Evolutionary conservation across 2,888 invertebrate genomes (phyloP), one percentile per base, ranked within the genome.

Genomic region (Elysia crispata): DNA sequence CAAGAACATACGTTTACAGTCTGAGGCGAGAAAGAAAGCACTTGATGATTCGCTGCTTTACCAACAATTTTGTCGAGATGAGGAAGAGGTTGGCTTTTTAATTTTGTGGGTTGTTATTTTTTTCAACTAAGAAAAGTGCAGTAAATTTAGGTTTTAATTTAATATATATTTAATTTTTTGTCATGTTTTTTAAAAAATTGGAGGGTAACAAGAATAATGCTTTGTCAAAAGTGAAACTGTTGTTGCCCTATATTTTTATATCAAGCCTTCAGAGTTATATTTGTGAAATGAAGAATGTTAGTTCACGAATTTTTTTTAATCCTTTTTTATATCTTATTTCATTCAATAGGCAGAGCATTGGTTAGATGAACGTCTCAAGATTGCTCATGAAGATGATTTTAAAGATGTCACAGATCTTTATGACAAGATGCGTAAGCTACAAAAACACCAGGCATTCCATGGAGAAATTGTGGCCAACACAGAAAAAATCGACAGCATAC

Each of bases 21-120:
- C 96, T 84, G 94, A 93, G 0, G 93, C 94, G 0, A 95, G 96
- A 18, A 95, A 95, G 81, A 93, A 93, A 73, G 94, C 94, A 81
- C 93, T 99, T n/a, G 94, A 94, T 50, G 96, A 96, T 83, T 95
- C 95, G 0, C 93, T 97, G 30, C 93, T 97, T 3, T 96, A 97
- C 87, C 96, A 97, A 0, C 97, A 97, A 93, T 98, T 98, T 93
- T 95, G 96, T 41, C 94, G 98, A 50, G 98, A 98, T 92, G 97
- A 97, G 11, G 95, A 95, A 5, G 98, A 98, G 91, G 93, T 92
- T 84, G 80, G 86, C 33, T 33, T 54, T n/a, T 28, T 41, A 70
- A 23, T 41, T 11, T 41, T 41, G 3, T 41, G 3, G n/a, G n/a
- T n/a, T n/a, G n/a, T n/a, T n/a, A n/a, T n/a, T n/a, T n/a, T n/a